Percentiles rank a stretch among this genome's conserved stretches.
Conservation (phyloP, 2,113 vertebrate species). For the Gallinago paraguaiae region DNA sequence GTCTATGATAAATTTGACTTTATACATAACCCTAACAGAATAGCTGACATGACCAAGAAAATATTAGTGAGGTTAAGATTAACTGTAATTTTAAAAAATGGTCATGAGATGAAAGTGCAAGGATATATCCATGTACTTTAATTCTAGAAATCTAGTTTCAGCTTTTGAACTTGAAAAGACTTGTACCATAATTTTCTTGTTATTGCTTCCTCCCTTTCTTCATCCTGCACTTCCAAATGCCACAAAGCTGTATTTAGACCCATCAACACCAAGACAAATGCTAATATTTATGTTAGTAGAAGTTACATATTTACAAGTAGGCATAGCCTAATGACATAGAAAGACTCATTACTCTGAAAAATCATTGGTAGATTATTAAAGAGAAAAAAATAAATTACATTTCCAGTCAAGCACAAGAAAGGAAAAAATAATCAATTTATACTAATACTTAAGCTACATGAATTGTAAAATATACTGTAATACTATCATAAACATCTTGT, state of each 20-base stretch:
- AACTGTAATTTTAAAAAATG: not conserved
- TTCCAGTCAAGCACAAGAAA: not conserved
- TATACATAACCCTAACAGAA: not conserved
- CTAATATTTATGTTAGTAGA: not conserved
- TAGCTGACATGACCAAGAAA: not conserved
- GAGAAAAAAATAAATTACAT: not conserved
- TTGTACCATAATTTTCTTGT: not conserved
- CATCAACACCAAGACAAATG: not conserved
- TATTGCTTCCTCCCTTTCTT: not conserved
- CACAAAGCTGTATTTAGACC: not conserved
- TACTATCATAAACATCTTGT: not conserved
- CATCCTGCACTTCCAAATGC: not conserved
- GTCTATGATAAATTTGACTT: not conserved
- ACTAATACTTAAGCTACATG: not conserved
- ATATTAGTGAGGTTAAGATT: not conserved
- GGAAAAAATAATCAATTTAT: not conserved
- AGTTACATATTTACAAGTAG: not conserved
- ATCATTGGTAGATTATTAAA: not conserved
- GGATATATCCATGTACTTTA: rapidly evolving
- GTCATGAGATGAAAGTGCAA: not conserved
- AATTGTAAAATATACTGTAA: not conserved
- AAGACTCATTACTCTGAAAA: not conserved
- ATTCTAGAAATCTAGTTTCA: not conserved
- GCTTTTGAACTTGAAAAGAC: not conserved
- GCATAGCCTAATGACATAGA: not conserved